Evolutionary conservation across 2,888 invertebrate genomes (phyloP).

Genomic region (Octodonta nipae): DNA sequence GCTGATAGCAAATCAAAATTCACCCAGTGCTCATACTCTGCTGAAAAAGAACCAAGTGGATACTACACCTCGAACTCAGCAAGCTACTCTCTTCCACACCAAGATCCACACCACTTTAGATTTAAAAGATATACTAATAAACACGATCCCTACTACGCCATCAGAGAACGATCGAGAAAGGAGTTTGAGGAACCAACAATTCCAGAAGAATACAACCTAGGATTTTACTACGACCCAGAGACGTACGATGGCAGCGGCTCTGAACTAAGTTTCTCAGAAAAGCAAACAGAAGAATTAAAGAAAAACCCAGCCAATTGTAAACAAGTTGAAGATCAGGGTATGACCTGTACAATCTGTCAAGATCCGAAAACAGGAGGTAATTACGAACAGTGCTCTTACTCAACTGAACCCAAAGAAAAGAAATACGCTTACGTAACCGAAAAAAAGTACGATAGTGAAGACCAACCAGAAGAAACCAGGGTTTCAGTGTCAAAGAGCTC

Average conservation of each 20-base stretch:
- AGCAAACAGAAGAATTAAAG: slow-evolving; percentile 44
- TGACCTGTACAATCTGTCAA: slow-evolving; percentile 60
- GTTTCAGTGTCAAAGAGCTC: too few species aligned
- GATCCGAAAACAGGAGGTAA: slow-evolving; percentile 61
- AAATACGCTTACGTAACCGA: slow-evolving; percentile 54
- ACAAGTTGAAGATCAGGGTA: slow-evolving; percentile 48
- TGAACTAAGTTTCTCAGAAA: slow-evolving; percentile 42
- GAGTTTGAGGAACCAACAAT: slow-evolving; percentile 41
- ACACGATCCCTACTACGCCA: slow-evolving; percentile 40
- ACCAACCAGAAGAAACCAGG: slow-evolving; percentile 37
- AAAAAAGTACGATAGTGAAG: slow-evolving; percentile 47
- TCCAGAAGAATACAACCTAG: slow-evolving; percentile 37
- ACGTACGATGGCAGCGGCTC: slow-evolving; percentile 11
- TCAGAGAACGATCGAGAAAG: slow-evolving; percentile 31
- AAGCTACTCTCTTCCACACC: slow-evolving; percentile 25
- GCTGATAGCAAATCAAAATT: slow-evolving; percentile 41
- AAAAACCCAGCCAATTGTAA: slow-evolving; percentile 52
- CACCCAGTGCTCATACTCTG: slow-evolving; percentile 45
- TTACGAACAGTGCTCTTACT: slow-evolving; percentile 69
- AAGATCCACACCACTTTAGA: slow-evolving; percentile 10
- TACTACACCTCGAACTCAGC: slow-evolving; percentile 31
- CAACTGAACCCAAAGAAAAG: slow-evolving; percentile 57
- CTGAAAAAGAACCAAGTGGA: slow-evolving; percentile 35
- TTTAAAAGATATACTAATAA: slow-evolving; percentile 26
- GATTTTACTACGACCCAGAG: slow-evolving; percentile 23